Evolutionary conservation across 2,888 invertebrate genomes (phyloP), one percentile per base, ranked within the genome.

Genomic region (Phytoseiulus persimilis): DNA sequence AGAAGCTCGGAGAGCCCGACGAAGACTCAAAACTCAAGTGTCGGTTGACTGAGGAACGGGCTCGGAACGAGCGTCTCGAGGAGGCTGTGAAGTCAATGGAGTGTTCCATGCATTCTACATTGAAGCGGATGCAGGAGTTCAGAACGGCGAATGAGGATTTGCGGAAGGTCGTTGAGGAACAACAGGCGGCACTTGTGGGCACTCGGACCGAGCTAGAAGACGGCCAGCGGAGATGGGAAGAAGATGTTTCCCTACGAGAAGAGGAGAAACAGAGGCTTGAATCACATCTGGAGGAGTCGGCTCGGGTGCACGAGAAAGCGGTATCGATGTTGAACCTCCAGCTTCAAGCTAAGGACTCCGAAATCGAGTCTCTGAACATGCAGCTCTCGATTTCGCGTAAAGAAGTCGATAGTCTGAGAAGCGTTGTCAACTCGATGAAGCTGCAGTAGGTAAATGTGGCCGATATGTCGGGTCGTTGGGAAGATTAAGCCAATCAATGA

Each of bases 111-210:
- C 87, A 87, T 33, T 33, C 87, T 0, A 87, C 87, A 6, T 33
- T 87, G 32, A 87, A 28, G 87, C 87, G 87, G 18, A 87, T 87
- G 87, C 39, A 33, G 11, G 87, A 87, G 18, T 87, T 33, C 87
- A 33, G 87, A n/a, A 45, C 28, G 18, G 32, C 39, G 9, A 87
- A 87, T 23, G 87, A 33, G 23, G 87, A 33, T 31, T 14, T 87
- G 33, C n/a, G 39, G 33, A 87, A 87, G 45, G 87, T 87, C 23
- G 87, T 87, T 23, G 87, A 87, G n/a, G 87, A 87, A 33, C 87
- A 87, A 23, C 87, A n/a, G n/a, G 39, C 33, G 28, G 87, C 87
- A 6, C 32, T 87, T 28, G n/a, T 45, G 33, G 32, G 28, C 39
- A 87, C 87, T n/a, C 87, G 87, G 33, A n/a, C 87, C 1, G 45